Evolutionary conservation across 2,888 invertebrate genomes (phyloP), one percentile per base, ranked within the genome.

Genomic region (Phania funesta): DNA sequence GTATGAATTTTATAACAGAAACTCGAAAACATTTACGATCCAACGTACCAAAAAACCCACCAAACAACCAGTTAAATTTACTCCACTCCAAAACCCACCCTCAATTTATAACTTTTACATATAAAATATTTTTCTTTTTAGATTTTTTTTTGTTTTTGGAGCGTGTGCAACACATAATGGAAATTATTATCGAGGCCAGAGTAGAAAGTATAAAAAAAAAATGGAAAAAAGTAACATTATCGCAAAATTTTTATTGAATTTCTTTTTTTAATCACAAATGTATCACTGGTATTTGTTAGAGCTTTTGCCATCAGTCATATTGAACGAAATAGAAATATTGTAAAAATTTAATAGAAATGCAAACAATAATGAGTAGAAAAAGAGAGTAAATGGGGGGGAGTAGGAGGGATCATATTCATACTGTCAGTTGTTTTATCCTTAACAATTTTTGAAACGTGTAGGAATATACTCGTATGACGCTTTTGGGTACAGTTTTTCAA

Each of bases 101-200:
- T 11, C 76, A 2, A 35, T 56, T 50, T 74, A 64, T 50, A 56
- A 64, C 24, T 52, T 76, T 80, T 74, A 3, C 44, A 16, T 38
- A 48, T 56, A 54, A 48, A 58, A 46, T 41, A 65, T 64, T 58
- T 65, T 56, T 64, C n/a, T 9, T n/a, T 50, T 62, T 48, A 50
- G 35, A 50, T 46, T 35, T 54, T 41, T 52, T 50, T 38, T 32
- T 41, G 8, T 41, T 65, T 54, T 41, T 46, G 76, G 75, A 79
- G 76, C 83, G 76, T 83, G 80, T 83, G 75, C 83, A 80, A 68
- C 71, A 80, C 67, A 83, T 83, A 73, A 80, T 80, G 35, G 67
- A 67, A 80, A 76, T 68, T 73, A 71, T 83, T 83, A 83, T 80
- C 73, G 76, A 73, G 80, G 79, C 76, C 79, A 76, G 64, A 74